A percentile compares a stretch with the other conserved stretches of the same genome.
Conservation (phyloP, 35 echinoderm and acorn worm genomes). For the Ptychodera flava region DNA sequence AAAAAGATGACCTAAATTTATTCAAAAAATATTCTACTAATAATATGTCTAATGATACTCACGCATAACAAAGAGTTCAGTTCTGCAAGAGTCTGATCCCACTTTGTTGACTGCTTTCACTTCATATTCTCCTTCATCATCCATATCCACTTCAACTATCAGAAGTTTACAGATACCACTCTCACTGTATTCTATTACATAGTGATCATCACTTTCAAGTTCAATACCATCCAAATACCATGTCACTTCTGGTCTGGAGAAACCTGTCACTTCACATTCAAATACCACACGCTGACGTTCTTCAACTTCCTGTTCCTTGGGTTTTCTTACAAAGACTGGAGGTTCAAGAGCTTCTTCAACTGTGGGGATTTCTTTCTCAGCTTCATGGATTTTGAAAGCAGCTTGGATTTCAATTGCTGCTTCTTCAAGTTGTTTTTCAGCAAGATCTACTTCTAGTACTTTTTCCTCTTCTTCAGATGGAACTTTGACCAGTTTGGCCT, state of each 20-base stretch:
- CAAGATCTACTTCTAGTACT: not conserved
- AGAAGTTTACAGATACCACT: conserved; percentile 70
- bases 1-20: too few relatives aligned
- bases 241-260: conserved; percentile 32
- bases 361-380: not conserved
- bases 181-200: conserved; percentile 33
- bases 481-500: not conserved
- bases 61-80: conserved; percentile 61
- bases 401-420: not conserved
- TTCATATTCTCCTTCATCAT: conserved; percentile 87
- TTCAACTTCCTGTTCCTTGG: conserved; percentile 54
- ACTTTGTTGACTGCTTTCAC: conserved; percentile 72
- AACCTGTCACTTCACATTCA: conserved; percentile 37
- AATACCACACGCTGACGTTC: conserved; percentile 56
- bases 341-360: not conserved
- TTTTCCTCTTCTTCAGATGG: not conserved
- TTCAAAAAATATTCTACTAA: too few relatives aligned
- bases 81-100: conserved; percentile 38
- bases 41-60: too few relatives aligned
- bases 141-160: conserved; percentile 77
- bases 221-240: conserved; percentile 65
- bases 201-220: conserved; percentile 35
- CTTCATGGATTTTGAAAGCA: not conserved
- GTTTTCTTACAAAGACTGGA: not conserved
- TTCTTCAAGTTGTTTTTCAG: not conserved